Evolutionary conservation across 2,888 invertebrate genomes (phyloP).

Genomic region (Patella depressa): DNA sequence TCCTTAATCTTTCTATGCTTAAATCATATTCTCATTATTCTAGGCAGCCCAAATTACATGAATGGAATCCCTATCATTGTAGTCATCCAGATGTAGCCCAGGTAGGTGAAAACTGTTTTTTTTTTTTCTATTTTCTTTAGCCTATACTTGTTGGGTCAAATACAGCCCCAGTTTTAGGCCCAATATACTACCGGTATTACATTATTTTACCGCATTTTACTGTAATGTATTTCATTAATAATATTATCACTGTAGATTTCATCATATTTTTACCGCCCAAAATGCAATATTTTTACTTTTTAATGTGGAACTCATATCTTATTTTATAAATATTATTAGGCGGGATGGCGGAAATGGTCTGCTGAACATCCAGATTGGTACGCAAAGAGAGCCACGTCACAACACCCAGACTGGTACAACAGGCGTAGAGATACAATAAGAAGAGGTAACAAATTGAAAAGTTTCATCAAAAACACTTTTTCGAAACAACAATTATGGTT

Average conservation of each 20-base stretch:
- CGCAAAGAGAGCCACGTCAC: conserved; percentile 58
- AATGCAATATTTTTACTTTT: conserved; percentile 3
- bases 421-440: conserved; percentile 56
- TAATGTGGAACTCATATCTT: neutral
- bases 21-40: conserved; percentile 22
- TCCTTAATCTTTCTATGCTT: neutral
- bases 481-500: neutral
- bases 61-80: conserved; percentile 65
- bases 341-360: conserved; percentile 68
- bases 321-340: conserved; percentile 40
- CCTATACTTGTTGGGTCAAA: too few relatives aligned
- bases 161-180: too few relatives aligned
- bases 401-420: conserved; percentile 67
- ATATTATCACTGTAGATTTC: too few relatives aligned
- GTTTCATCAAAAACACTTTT: neutral
- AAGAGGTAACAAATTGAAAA: conserved; percentile 43
- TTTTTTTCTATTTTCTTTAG: neutral
- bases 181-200: too few relatives aligned
- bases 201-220: too few relatives aligned
- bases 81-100: conserved; percentile 67
- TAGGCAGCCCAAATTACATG: conserved; percentile 68
- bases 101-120: conserved; percentile 45
- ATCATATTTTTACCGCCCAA: too few relatives aligned
- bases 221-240: too few relatives aligned
- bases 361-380: conserved; percentile 67